A percentile compares a stretch with the other conserved stretches of the same genome.
Conservation (phyloP, 2,113 vertebrate genomes). For the Zeus faber region DNA sequence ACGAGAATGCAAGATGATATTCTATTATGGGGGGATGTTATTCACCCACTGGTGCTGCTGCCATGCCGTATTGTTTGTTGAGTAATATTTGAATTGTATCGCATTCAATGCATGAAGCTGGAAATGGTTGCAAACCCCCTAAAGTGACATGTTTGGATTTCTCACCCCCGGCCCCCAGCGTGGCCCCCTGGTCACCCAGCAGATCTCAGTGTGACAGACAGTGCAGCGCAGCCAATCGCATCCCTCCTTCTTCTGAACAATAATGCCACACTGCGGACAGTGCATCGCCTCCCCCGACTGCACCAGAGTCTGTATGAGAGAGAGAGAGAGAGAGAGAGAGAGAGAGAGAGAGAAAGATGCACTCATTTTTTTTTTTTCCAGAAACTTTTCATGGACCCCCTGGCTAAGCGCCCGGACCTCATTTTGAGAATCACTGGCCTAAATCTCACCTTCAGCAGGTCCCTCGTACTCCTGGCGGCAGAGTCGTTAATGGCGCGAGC, state of each 20-base stretch:
- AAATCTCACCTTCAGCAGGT: conserved; percentile 79
- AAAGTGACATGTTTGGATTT: not conserved
- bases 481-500: conserved; percentile 74
- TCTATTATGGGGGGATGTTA: too few relatives aligned
- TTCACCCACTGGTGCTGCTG: too few relatives aligned
- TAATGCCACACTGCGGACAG: conserved; percentile 87
- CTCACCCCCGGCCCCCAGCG: conserved; percentile 87
- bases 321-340: not conserved
- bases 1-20: too few relatives aligned
- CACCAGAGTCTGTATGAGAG: conserved; percentile 69
- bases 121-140: too few relatives aligned
- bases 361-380: too few relatives aligned
- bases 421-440: too few relatives aligned
- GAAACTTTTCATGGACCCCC: too few relatives aligned
- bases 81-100: too few relatives aligned
- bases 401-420: too few relatives aligned
- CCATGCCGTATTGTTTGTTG: too few relatives aligned
- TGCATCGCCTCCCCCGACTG: conserved; percentile 90
- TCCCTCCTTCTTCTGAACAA: conserved; percentile 93
- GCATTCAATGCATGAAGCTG: too few relatives aligned
- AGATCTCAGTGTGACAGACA: conserved; percentile 93
- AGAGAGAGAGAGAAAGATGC: too few relatives aligned
- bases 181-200: conserved; percentile 92
- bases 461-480: conserved; percentile 78
- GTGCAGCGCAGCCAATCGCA: conserved; percentile 95